Evolutionary conservation across 2,113 vertebrate genomes (phyloP).

Genomic region (Scolopax mira): DNA sequence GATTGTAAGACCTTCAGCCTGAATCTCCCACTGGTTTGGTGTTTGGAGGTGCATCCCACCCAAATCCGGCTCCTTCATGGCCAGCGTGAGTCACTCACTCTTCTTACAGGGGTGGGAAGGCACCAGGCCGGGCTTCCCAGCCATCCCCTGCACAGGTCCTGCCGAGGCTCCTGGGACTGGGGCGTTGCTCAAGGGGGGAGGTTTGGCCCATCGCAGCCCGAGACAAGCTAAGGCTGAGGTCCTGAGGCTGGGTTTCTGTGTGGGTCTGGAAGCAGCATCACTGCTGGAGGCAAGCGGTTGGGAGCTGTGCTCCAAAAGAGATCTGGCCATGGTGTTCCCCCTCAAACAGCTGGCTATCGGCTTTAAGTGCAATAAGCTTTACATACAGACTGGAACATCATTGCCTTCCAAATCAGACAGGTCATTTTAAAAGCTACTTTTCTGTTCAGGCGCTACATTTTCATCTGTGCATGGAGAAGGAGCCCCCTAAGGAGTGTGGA

Average conservation of each 20-base stretch:
- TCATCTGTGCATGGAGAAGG: not conserved
- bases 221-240: no score
- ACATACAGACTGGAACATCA: not conserved
- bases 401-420: not conserved
- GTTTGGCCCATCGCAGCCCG: not conserved
- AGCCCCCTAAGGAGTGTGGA: not conserved
- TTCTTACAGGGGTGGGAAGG: not conserved
- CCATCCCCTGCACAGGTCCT: not conserved
- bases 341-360: not conserved
- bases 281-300: no score
- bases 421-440: not conserved
- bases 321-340: no score
- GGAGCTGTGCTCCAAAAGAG: no score
- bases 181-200: not conserved
- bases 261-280: no score
- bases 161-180: accelerated
- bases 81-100: accelerated
- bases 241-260: no score
- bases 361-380: not conserved
- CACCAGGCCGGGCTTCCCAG: not conserved
- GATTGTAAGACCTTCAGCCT: no score
- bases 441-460: not conserved
- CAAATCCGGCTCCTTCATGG: not conserved
- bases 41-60: not conserved
- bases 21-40: no score